Base-by-base conservation (phyloP, 2,113 vertebrate genomes). In the Indri indri region DNA sequence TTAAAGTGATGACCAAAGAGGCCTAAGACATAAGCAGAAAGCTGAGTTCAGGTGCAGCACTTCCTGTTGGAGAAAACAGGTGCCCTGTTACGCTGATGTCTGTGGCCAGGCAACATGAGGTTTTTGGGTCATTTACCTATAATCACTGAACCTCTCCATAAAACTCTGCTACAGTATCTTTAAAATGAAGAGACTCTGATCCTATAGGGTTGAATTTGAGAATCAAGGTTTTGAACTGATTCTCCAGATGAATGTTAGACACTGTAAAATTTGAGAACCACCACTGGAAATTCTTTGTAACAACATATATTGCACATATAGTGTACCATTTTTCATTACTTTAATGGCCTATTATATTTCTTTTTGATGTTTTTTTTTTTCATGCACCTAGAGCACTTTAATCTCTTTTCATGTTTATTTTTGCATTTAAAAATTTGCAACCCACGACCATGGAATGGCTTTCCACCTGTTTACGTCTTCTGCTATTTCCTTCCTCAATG, bases 361-460 rank as follows among this genome's bases (percentile, higher is more conserved):
- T 73, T 12, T 73, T 94, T 14, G 37, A n/a, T 70, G 20, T 54
- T 88, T 27, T 18, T 40, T 71, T 93, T 93, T 90, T 66, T n/a
- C 14, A 80, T 27, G 30, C 42, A 63, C 30, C 14, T 42, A 57
- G 18, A 65, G 14, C 7, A 80, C 25, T 8, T 50, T n/a, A 10
- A 10, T 4, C 27, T 81, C 16, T 65, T 63, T 85, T 45, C 71
- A 4, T 70, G 5, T 40, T 71, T 74, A 50, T 73, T 68, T 94
- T 88, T 91, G 3, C 61, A 34, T 59, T 96, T 71, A 32, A 90
- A 82, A 61, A 66, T n/a, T n/a, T n/a, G n/a, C n/a, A n/a, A n/a
- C n/a, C n/a, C n/a, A n/a, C n/a, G n/a, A n/a, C n/a, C n/a, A n/a
- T n/a, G n/a, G n/a, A n/a, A n/a, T n/a, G n/a, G n/a, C n/a, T n/a